phyloP scores from a whole-genome alignment of 1,140 invertebrate genomes.

The Vanessa atalanta region DNA sequence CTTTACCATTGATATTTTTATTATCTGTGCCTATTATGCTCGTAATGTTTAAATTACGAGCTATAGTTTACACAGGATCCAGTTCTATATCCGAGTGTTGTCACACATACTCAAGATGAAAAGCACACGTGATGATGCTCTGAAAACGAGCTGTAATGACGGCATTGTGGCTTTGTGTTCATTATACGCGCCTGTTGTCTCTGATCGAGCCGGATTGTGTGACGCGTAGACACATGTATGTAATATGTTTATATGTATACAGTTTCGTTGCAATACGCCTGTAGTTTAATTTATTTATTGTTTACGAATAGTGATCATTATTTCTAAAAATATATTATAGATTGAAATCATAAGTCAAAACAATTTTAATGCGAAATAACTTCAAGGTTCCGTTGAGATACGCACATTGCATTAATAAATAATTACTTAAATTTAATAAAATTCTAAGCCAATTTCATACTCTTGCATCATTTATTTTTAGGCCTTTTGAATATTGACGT shows the following conservation, averaged over 20 bases:
- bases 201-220: constrained; percentile 5
- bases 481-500: too few species aligned
- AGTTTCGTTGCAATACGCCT: neutral
- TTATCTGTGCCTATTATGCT: too few species aligned
- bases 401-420: too few species aligned
- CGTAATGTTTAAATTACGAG: neutral
- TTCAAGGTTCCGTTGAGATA: too few species aligned
- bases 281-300: neutral
- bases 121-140: constrained; percentile 46
- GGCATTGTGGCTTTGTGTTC: constrained; percentile 48
- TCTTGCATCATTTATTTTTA: too few species aligned
- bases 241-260: neutral
- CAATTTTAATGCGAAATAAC: too few species aligned
- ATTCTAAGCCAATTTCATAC: too few species aligned
- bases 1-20: too few species aligned
- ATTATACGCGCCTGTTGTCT: constrained; percentile 37
- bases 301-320: too few species aligned
- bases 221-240: neutral
- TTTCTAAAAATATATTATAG: too few species aligned
- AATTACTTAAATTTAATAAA: too few species aligned
- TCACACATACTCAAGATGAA: constrained; percentile 36
- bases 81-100: neutral
- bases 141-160: constrained; percentile 55
- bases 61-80: neutral
- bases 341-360: too few species aligned